Evolutionary conservation across 2,113 vertebrate species (phyloP).

Genomic region (Nematolebias whitei): DNA sequence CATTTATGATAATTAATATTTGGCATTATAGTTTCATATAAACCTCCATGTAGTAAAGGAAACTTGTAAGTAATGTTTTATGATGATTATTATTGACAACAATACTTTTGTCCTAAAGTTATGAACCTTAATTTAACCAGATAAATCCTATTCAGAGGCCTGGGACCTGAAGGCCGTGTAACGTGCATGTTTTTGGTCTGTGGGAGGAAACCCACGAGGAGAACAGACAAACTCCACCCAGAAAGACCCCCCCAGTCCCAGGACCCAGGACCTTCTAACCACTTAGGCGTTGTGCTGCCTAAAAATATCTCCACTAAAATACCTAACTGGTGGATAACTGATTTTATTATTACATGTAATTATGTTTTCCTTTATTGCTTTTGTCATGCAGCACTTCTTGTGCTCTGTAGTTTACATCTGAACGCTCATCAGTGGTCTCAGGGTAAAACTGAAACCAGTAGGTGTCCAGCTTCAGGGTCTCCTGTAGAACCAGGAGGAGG

Average conservation of each 20-base stretch:
- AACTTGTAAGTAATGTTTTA: slow-evolving; percentile 2
- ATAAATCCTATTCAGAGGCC: too few species aligned
- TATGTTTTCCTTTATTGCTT: neutral
- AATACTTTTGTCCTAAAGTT: slow-evolving; percentile 5
- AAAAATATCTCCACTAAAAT: neutral
- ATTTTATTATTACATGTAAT: neutral
- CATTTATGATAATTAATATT: neutral
- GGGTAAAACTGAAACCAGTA: slow-evolving; percentile 32
- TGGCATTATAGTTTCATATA: slow-evolving; percentile 1
- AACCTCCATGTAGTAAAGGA: neutral
- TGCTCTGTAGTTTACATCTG: neutral
- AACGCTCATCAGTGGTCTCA: slow-evolving; percentile 37
- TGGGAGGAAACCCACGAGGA: too few species aligned
- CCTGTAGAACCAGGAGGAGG: neutral
- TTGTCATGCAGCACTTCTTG: neutral
- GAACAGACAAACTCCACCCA: too few species aligned
- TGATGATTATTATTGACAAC: neutral
- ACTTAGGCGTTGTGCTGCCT: too few species aligned
- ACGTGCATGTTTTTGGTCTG: too few species aligned
- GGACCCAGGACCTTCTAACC: too few species aligned
- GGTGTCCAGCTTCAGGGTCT: neutral
- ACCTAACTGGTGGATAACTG: neutral
- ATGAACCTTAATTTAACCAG: too few species aligned
- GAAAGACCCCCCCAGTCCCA: too few species aligned
- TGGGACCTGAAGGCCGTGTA: too few species aligned